Conservation (phyloP, 2,888 invertebrate genomes). For the Odontothrips loti region DNA sequence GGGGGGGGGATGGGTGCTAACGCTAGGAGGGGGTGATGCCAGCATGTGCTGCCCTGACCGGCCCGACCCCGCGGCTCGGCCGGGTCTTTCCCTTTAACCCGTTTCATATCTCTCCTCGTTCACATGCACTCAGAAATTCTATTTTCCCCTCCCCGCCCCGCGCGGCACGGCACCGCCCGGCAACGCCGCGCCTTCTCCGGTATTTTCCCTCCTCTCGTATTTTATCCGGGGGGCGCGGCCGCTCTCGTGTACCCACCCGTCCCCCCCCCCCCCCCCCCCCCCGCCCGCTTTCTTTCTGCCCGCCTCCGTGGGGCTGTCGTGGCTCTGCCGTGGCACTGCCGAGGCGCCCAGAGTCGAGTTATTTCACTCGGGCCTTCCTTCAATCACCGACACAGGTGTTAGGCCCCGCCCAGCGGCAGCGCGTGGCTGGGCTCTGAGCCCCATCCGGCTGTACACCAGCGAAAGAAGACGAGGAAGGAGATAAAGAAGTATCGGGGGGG, state of each 20-base stretch:
- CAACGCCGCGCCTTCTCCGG: neutral
- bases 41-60: neutral
- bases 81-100: neutral
- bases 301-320: too few relatives aligned
- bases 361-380: neutral
- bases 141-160: neutral
- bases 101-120: slow-evolving; percentile 5
- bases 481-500: too few relatives aligned
- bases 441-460: too few relatives aligned
- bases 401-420: neutral
- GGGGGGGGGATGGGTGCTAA: too few relatives aligned
- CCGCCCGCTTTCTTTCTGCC: too few relatives aligned
- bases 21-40: neutral
- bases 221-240: neutral
- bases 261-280: too few relatives aligned
- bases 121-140: slow-evolving; percentile 19
- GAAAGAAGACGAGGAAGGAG: too few relatives aligned
- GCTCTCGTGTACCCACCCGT: too few relatives aligned
- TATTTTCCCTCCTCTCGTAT: neutral
- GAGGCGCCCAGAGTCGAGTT: neutral
- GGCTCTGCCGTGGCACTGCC: too few relatives aligned
- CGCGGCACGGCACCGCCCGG: neutral
- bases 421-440: too few relatives aligned
- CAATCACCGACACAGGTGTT: slow-evolving; percentile 1
- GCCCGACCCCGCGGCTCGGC: neutral